phyloP scores from a whole-genome alignment of 1,140 invertebrate species.

The Drosophila takahashii region DNA sequence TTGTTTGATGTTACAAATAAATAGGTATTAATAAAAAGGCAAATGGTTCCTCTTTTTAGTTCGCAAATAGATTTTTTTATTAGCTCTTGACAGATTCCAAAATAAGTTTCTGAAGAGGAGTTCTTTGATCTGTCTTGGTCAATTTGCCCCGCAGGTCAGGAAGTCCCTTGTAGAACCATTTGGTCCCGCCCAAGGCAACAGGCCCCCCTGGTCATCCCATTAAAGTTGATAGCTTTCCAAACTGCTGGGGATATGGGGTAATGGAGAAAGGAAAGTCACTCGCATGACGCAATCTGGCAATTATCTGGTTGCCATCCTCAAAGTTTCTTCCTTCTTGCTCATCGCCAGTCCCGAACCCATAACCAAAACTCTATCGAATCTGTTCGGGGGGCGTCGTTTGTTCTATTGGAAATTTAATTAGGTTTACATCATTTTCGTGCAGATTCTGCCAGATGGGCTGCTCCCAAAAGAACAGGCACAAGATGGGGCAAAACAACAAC shows the following conservation, averaged over 20 bases:
- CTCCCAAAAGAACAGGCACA: conserved; percentile 17
- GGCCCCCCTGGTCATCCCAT: conserved; percentile 5
- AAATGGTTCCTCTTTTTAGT: not conserved
- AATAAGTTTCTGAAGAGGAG: conserved; percentile 7
- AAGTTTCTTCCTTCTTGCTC: conserved; percentile 40
- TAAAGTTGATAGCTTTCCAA: conserved; percentile 45
- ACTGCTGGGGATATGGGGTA: conserved; percentile 22
- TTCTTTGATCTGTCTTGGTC: conserved; percentile 45
- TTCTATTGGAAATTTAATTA: conserved; percentile 82
- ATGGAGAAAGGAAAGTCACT: conserved; percentile 49
- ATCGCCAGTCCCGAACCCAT: not conserved
- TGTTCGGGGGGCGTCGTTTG: conserved; percentile 27
- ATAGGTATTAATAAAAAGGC: no score
- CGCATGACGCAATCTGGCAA: conserved; percentile 77
- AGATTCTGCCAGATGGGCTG: conserved; percentile 71
- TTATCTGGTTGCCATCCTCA: conserved; percentile 68
- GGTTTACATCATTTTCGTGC: conserved; percentile 79
- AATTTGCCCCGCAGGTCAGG: conserved; percentile 36
- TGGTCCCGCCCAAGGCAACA: not conserved
- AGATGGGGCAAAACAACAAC: conserved; percentile 16
- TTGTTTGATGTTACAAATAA: not conserved
- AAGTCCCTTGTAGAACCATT: conserved; percentile 29
- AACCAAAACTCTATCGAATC: conserved; percentile 29
- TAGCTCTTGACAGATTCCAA: not conserved
- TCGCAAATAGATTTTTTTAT: conserved; percentile 1